Evolutionary conservation across 2,113 vertebrate species (phyloP).

Genomic region (Oncorhynchus kisutch): DNA sequence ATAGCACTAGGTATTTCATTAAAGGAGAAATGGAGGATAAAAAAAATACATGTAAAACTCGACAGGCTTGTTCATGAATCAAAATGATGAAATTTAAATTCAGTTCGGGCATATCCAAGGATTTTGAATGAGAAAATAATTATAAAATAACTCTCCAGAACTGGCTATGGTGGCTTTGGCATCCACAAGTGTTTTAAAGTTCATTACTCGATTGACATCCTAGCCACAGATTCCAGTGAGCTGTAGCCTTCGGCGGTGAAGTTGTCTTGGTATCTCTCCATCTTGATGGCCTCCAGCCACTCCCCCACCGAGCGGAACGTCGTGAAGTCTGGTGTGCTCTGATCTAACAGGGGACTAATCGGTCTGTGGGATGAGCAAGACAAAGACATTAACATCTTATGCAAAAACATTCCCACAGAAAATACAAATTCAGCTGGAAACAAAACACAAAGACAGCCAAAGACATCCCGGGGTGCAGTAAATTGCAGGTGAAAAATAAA

Average conservation of each 20-base stretch:
- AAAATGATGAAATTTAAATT: constrained; percentile 31
- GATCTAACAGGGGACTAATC: constrained; percentile 96
- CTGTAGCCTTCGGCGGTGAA: constrained; percentile 97
- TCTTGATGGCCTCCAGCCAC: constrained; percentile 99
- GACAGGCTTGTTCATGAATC: constrained; percentile 35
- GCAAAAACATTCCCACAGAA: constrained; percentile 28
- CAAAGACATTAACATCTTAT: constrained; percentile 65
- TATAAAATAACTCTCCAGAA: background rate
- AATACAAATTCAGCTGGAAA: constrained; percentile 46
- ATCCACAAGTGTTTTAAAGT: background rate
- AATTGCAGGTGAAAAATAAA: constrained; percentile 30
- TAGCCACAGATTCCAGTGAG: constrained; percentile 94
- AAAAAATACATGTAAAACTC: constrained; percentile 22
- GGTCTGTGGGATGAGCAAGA: constrained; percentile 79
- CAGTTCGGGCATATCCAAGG: constrained; percentile 1
- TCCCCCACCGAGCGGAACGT: constrained; percentile 95
- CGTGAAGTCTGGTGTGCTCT: constrained; percentile 94
- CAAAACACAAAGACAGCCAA: constrained; percentile 31
- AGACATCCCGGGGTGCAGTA: constrained; percentile 39
- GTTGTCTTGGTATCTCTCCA: constrained; percentile 98
- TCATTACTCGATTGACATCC: constrained; percentile 99
- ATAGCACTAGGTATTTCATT: constrained; percentile 49
- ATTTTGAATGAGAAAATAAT: background rate
- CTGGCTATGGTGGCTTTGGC: background rate
- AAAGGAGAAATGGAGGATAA: constrained; percentile 27